Conservation (phyloP, 1,140 invertebrate genomes). For the Aricia agestis region DNA sequence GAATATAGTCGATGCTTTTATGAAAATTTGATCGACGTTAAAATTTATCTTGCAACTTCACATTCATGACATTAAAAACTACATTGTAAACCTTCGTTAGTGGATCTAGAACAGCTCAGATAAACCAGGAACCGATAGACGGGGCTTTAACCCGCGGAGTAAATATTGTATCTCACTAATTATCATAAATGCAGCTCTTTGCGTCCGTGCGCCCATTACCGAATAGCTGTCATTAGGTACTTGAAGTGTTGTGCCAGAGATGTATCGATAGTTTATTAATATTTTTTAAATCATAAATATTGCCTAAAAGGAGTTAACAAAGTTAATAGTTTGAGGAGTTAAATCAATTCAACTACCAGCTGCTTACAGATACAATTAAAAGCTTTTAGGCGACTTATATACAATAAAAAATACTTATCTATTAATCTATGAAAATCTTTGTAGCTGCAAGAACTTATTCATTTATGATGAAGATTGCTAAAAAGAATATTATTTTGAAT, state of each 20-base stretch:
- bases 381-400: no score
- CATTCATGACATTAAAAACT: not conserved
- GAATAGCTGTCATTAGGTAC: constrained; percentile 65
- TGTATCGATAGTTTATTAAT: not conserved
- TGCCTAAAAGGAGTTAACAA: no score
- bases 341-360: no score
- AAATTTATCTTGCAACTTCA: not conserved
- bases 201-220: constrained; percentile 56
- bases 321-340: no score
- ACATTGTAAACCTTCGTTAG: not conserved
- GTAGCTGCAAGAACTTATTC: no score
- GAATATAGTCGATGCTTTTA: no score
- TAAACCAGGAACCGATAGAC: constrained; percentile 54
- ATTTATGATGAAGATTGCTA: no score
- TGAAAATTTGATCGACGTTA: not conserved
- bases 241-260: not conserved
- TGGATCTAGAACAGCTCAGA: not conserved
- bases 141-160: constrained; percentile 53
- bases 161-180: constrained; percentile 69
- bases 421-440: no score
- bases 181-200: constrained; percentile 66
- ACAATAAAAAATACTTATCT: no score
- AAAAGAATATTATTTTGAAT: no score
- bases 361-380: no score
- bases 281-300: not conserved